Base-by-base conservation (phyloP, 2,888 invertebrate genomes). In the Drosophila testacea region DNA sequence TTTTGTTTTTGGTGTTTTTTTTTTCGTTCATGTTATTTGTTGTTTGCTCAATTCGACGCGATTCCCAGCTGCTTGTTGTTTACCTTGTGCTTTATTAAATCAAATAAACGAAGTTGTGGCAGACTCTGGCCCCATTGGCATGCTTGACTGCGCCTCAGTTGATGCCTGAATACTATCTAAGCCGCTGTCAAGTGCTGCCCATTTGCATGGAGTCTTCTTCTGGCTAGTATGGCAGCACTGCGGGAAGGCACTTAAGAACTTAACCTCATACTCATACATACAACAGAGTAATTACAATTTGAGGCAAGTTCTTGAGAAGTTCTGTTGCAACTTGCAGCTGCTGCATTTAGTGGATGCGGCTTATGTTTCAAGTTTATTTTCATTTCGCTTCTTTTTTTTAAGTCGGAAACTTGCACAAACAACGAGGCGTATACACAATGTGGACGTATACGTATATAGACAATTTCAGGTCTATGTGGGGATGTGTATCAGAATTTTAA, bases 31-130 rank as follows among this genome's bases (percentile, higher is more conserved):
- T 55, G 56, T 55, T 55, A 55, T 55, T 62, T 62, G 44, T 62
- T 62, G 55, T 68, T 34, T 68, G 50, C 54, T 39, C 55, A 63
- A 44, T 64, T 57, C 42, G 42, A 56, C 44, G 42, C 46, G 57
- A 42, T 70, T 60, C 30, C 42, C 66, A 66, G 68, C 56, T 77
- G 68, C 22, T 47, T 44, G 42, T 57, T 79, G 63, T 77, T 77
- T 64, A 76, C 80, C 80, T 64, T 71, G 56, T 50, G 66, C 59
- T 57, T 67, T 76, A 64, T 70, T 63, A 66, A 79, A 76, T 67
- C 66, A 66, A 76, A 51, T 60, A 66, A 54, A 48, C 39, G 46
- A 69, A 69, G 34, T 52, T 54, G 44, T 16, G 52, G 46, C 22
- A 22, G 42, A 22, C 44, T 42, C 51, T 32, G 41, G 38, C 13